These are phyloP conservation scores for Ypsolopha sequella DNA, from an alignment of 2,888 invertebrate species.

Conservation along the genomic window DNA sequence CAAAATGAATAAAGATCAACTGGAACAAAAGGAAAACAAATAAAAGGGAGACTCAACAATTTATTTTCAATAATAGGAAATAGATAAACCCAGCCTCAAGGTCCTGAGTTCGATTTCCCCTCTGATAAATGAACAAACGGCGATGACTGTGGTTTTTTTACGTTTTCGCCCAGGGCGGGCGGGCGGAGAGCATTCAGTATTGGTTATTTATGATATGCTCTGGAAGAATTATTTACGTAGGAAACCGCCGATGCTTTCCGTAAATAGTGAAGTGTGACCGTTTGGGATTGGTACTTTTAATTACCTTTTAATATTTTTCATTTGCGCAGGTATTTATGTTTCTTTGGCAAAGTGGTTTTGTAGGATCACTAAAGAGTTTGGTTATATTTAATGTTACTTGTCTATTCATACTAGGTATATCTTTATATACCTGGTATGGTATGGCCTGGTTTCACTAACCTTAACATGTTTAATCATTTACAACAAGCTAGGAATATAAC, in stretches of 20 bases:
- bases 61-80: neutral
- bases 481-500: too few relatives aligned
- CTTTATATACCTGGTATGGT: too few relatives aligned
- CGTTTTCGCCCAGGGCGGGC: neutral
- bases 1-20: neutral
- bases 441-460: too few relatives aligned
- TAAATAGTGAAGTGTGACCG: neutral
- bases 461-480: too few relatives aligned
- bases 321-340: neutral
- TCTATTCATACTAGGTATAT: too few relatives aligned
- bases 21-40: neutral
- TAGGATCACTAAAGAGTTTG: too few relatives aligned
- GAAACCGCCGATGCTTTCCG: conserved; percentile 16
- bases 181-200: conserved; percentile 6
- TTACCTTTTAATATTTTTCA: neutral
- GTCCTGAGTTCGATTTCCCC: neutral
- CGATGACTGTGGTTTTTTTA: conserved; percentile 4
- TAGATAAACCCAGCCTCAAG: neutral
- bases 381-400: too few relatives aligned
- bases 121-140: neutral
- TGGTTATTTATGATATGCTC: conserved; percentile 24
- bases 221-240: conserved; percentile 26
- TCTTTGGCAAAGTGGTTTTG: too few relatives aligned
- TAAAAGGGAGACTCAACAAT: neutral
- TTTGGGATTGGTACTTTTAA: conserved; percentile 3